Percentiles rank a stretch among this genome's conserved stretches.
Conservation (phyloP, 2,888 invertebrate species). For the Yponomeuta malinellus region DNA sequence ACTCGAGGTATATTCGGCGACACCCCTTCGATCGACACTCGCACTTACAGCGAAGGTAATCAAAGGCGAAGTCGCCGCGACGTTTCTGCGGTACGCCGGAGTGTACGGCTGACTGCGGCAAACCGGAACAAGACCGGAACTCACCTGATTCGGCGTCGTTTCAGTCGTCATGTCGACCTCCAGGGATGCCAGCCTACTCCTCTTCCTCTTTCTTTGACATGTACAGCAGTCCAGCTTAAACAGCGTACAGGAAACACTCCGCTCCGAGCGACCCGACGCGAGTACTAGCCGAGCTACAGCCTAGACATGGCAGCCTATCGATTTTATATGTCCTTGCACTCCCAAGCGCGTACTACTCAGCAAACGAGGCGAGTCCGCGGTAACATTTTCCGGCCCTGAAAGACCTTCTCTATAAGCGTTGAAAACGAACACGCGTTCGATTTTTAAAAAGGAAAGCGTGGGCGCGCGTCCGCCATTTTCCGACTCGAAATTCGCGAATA, state of each 20-base stretch:
- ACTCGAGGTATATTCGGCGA: neutral
- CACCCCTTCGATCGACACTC: conserved; percentile 12
- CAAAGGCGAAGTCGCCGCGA: neutral
- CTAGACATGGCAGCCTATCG: conserved; percentile 46
- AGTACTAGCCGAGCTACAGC: conserved; percentile 25
- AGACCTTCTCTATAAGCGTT: neutral
- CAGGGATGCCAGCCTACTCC: conserved; percentile 53
- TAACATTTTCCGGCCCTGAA: conserved; percentile 36
- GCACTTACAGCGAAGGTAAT: neutral
- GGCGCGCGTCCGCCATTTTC: conserved; percentile 57
- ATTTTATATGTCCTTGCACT: conserved; percentile 48
- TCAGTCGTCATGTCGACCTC: conserved; percentile 70
- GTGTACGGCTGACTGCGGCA: conserved; percentile 12
- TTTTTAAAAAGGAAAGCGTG: conserved; percentile 28
- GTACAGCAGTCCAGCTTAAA: conserved; percentile 57
- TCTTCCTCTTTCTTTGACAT: conserved; percentile 61
- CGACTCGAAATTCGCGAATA: conserved; percentile 34
- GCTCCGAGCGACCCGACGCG: conserved; percentile 25
- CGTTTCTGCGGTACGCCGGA: neutral
- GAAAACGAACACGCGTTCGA: neutral
- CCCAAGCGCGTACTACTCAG: conserved; percentile 30
- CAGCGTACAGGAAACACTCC: conserved; percentile 40
- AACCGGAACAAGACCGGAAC: conserved; percentile 16
- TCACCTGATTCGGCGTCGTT: conserved; percentile 71
- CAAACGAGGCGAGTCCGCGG: conserved; percentile 38